phyloP scores from a whole-genome alignment of 2,113 vertebrate genomes.

The Murina feae region DNA sequence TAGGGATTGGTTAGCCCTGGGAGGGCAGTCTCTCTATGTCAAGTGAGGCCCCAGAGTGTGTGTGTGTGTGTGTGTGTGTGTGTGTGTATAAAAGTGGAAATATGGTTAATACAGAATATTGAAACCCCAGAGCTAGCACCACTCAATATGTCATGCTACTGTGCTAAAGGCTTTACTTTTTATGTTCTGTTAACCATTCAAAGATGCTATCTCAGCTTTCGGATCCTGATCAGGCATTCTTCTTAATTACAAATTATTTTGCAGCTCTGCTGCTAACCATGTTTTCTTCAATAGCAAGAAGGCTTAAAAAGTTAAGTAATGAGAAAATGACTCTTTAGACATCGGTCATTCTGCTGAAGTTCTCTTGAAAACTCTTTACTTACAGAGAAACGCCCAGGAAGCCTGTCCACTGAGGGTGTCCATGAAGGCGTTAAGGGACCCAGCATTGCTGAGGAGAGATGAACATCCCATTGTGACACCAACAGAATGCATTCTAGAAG shows the following conservation, averaged over 20 bases:
- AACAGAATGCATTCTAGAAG: constrained; percentile 60
- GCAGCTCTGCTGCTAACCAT: constrained; percentile 20
- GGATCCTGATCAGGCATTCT: background rate
- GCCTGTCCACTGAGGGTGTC: constrained; percentile 35
- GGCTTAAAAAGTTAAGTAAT: constrained; percentile 68
- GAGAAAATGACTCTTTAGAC: constrained; percentile 63
- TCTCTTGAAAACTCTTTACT: constrained; percentile 69
- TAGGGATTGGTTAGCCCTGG: background rate
- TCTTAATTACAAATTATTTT: constrained; percentile 46
- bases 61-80: no score
- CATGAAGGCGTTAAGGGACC: constrained; percentile 47
- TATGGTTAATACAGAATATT: background rate
- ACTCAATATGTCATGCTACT: background rate
- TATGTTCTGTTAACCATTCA: background rate
- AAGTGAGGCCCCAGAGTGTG: background rate
- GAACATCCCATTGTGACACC: constrained; percentile 33
- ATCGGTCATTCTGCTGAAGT: constrained; percentile 48
- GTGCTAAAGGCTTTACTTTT: background rate
- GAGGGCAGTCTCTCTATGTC: background rate
- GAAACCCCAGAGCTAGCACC: background rate
- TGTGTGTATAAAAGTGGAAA: no score
- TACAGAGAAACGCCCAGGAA: constrained; percentile 31
- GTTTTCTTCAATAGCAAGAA: constrained; percentile 42
- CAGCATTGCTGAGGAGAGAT: constrained; percentile 57
- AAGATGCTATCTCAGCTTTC: background rate